These are phyloP conservation scores for Passer domesticus DNA, from an alignment of 2,113 vertebrate genomes.

Conservation along the genomic window DNA sequence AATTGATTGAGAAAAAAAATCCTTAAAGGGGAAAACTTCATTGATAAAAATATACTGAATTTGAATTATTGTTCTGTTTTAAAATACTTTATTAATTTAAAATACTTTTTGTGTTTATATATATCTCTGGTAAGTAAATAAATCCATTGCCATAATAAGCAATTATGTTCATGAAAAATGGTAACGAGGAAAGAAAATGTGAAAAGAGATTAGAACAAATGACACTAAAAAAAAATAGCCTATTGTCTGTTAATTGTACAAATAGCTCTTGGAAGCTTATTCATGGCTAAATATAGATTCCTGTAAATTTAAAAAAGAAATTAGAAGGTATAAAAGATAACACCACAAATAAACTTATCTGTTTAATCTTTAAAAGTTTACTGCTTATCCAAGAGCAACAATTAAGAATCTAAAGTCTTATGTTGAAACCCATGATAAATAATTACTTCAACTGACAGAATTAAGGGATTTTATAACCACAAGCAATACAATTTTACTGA, in stretches of 20 bases:
- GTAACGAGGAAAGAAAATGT: not conserved
- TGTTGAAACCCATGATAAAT: not conserved
- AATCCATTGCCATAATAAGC: not conserved
- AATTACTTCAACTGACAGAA: not conserved
- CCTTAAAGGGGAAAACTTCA: not conserved
- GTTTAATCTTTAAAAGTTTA: not conserved
- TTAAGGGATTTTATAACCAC: not conserved
- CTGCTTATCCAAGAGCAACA: not conserved
- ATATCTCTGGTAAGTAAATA: not conserved
- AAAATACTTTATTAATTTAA: not conserved
- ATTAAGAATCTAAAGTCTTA: not conserved
- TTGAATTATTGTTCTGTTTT: not conserved
- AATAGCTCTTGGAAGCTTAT: not conserved
- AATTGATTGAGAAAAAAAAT: not conserved
- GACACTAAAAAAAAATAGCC: accelerated
- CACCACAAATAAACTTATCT: not conserved
- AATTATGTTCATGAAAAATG: not conserved
- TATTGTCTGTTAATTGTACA: not conserved
- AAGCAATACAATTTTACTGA: not conserved
- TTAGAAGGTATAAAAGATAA: not conserved
- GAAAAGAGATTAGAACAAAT: not conserved
- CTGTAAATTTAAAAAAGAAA: not conserved
- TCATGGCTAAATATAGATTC: not conserved
- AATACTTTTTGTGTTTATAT: not conserved
- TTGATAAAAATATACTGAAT: not conserved